These are phyloP conservation scores for Acanthurus leucopareius DNA, from an alignment of 2,797 vertebrate genomes.

Conservation along the genomic window DNA sequence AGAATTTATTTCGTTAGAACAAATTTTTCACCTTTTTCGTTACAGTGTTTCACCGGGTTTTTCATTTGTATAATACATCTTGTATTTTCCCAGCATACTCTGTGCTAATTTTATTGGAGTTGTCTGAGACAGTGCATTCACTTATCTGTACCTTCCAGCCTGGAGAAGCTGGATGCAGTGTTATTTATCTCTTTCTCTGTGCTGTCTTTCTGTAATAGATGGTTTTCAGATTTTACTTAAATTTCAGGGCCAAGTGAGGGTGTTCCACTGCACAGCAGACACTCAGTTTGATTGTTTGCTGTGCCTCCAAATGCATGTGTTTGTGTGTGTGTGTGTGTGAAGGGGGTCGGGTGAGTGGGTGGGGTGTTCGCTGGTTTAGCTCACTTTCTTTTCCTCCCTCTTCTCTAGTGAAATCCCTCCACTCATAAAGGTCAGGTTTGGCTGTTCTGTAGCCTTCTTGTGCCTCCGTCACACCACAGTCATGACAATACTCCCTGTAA, in stretches of 20 bases:
- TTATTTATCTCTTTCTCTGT: constrained; percentile 37
- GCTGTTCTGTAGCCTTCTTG: constrained; percentile 33
- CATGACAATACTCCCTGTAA: constrained; percentile 33
- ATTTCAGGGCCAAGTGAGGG: constrained; percentile 24
- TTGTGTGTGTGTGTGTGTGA: constrained; percentile 6
- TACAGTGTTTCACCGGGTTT: constrained; percentile 22
- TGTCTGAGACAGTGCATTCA: constrained; percentile 38
- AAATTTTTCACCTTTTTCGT: constrained; percentile 21
- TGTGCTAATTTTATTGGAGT: constrained; percentile 48
- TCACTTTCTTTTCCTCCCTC: constrained; percentile 14
- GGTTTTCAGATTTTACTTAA: constrained; percentile 17
- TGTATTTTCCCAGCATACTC: constrained; percentile 40
- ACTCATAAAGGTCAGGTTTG: constrained; percentile 61
- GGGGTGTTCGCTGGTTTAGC: constrained; percentile 20
- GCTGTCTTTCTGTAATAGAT: constrained; percentile 29
- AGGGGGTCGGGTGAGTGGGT: too few species aligned
- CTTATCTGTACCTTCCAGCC: constrained; percentile 61
- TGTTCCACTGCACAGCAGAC: constrained; percentile 19
- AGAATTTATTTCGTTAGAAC: constrained; percentile 19
- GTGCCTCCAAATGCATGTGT: constrained; percentile 14
- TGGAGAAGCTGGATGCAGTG: constrained; percentile 17
- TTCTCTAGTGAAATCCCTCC: constrained; percentile 46
- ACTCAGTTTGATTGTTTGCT: constrained; percentile 30
- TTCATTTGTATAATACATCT: constrained; percentile 38
- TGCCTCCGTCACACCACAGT: constrained; percentile 13